These are phyloP conservation scores for Meloe dianella DNA, from an alignment of 2,888 invertebrate species.

Conservation along the genomic window DNA sequence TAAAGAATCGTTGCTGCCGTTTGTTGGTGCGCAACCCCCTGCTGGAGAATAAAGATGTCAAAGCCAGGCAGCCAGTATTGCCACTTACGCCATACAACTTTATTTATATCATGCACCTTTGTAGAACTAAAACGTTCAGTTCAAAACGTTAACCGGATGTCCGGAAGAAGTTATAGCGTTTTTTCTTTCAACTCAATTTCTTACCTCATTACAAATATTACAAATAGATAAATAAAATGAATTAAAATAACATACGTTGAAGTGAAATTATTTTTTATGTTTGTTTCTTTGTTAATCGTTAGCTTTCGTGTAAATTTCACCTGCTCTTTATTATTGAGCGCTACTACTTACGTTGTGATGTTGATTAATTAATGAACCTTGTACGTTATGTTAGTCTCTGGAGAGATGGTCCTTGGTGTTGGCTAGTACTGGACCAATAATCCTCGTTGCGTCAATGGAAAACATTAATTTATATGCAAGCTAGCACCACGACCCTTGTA, in stretches of 20 bases:
- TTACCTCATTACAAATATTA: background rate
- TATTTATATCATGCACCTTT: constrained; percentile 9
- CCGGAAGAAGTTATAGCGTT: background rate
- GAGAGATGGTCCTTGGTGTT: background rate
- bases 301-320: background rate
- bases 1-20: constrained; percentile 40
- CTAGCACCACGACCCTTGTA: background rate
- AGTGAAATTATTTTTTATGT: background rate
- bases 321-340: background rate
- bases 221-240: no score
- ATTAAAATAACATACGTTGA: background rate
- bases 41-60: constrained; percentile 43
- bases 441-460: background rate
- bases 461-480: constrained; percentile 6
- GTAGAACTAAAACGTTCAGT: background rate
- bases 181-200: background rate
- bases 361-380: constrained; percentile 6
- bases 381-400: background rate
- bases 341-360: background rate
- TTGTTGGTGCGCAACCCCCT: constrained; percentile 40
- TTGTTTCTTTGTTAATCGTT: background rate
- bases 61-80: constrained; percentile 32
- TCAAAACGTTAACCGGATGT: constrained; percentile 3
- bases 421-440: background rate
- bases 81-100: constrained; percentile 21